Conservation (phyloP, 2,888 invertebrate genomes). For the Eilema caniola region DNA sequence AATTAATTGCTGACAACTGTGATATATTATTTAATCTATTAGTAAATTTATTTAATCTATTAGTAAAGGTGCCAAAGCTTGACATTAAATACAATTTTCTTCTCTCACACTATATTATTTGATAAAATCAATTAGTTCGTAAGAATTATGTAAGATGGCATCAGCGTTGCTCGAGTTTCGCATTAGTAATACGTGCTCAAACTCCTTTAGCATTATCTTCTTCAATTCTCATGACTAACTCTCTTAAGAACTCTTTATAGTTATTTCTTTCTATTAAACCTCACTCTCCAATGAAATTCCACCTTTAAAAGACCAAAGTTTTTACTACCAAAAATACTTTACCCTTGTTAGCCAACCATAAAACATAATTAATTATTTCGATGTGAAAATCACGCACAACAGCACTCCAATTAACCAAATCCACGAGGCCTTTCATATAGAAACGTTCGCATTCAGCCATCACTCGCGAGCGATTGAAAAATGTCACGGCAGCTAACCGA, state of each 20-base stretch:
- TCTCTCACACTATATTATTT: too few relatives aligned
- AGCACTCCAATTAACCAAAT: constrained; percentile 32
- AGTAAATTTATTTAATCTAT: too few relatives aligned
- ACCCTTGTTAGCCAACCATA: not conserved
- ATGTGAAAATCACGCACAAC: constrained; percentile 14
- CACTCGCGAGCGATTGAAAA: constrained; percentile 71
- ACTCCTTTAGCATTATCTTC: too few relatives aligned
- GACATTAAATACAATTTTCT: too few relatives aligned
- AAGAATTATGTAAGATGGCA: too few relatives aligned
- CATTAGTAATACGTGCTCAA: too few relatives aligned
- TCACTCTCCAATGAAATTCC: not conserved
- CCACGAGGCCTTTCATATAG: constrained; percentile 24
- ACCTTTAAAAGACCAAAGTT: not conserved
- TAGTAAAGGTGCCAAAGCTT: too few relatives aligned
- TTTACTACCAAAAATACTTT: not conserved
- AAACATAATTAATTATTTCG: constrained; percentile 8
- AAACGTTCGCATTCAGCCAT: constrained; percentile 41
- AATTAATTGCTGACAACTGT: too few relatives aligned
- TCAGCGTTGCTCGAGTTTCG: too few relatives aligned
- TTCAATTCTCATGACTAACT: too few relatives aligned
- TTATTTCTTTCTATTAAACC: not conserved
- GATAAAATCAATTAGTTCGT: too few relatives aligned
- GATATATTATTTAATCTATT: too few relatives aligned
- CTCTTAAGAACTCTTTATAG: not conserved
- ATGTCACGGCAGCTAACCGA: constrained; percentile 66